Evolutionary conservation across 2,888 invertebrate species (phyloP), one percentile per base, ranked within the genome.

Genomic region (Tromatobia lineatoria): DNA sequence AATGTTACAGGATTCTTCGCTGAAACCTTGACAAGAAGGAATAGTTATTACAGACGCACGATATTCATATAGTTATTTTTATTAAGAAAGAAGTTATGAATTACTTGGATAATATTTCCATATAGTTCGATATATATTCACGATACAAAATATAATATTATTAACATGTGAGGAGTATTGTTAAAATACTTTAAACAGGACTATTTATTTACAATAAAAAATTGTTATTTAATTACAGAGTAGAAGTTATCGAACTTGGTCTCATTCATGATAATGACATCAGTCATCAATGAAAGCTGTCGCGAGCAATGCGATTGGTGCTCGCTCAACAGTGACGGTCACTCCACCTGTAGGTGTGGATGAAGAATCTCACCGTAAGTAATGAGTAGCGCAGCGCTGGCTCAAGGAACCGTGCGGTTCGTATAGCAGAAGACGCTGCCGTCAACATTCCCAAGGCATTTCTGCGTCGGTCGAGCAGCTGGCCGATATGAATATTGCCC

Each of bases 261-360:
- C 13, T 13, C 70, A 74, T 59, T 73, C 59, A 59, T 74, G 18
- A 73, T 23, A 47, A 74, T 47, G 18, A 45, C n/a, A 20, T 20
- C 45, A 38, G 18, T 61, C 42, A 47, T 74, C 59, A 74, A 74
- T 74, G 73, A 61, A 74, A 64, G 18, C 15, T 18, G 11, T 20
- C 45, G 34, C n/a, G 73, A 6, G n/a, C n/a, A 45, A 61, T 8
- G 11, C 29, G 59, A 74, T 61, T 61, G 61, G 73, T 18, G 73
- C 73, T 47, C 47, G 57, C 7, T 61, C 59, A 8, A 42, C 10
- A 18, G 57, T 74, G 73, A 61, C 73, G 73, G n/a, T 74, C 25
- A 45, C 73, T 74, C 73, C 73, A 74, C 73, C 73, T 45, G 59
- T 42, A 25, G 47, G 47, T 61, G 45, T 61, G 45, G 18, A 59